These are phyloP conservation scores for Collichthys lucidus DNA, from an alignment of 2,113 vertebrate species.

Conservation along the genomic window DNA sequence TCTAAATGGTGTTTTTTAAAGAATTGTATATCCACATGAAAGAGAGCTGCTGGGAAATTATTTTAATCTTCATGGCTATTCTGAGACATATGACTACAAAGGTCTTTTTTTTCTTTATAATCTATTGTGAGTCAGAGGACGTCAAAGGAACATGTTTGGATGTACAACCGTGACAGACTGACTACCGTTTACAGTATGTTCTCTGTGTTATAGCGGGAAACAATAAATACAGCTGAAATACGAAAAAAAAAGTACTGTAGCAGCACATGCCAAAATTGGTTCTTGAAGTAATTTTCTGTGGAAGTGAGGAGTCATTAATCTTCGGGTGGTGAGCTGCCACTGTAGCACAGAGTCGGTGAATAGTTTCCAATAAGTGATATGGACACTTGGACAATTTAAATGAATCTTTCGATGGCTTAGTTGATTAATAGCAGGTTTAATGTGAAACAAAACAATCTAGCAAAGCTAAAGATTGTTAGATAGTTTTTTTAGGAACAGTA, in stretches of 20 bases:
- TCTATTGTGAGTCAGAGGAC: not conserved
- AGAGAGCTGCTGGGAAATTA: not conserved
- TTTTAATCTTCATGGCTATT: not conserved
- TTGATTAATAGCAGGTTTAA: not conserved
- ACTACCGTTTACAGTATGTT: not conserved
- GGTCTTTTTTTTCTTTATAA: not conserved
- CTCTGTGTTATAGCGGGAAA: not conserved
- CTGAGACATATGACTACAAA: not conserved
- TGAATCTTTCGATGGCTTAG: not conserved
- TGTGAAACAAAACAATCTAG: not conserved
- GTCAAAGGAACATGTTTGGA: not conserved
- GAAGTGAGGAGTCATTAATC: slow-evolving; percentile 21
- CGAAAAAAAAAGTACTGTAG: not conserved
- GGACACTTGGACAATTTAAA: not conserved
- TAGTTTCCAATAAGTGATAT: not conserved
- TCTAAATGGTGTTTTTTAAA: not conserved
- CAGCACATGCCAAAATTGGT: slow-evolving; percentile 26
- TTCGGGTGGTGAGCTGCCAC: not conserved
- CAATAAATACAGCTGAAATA: slow-evolving; percentile 12
- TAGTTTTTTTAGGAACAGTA: not conserved
- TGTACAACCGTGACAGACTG: not conserved
- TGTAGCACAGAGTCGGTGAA: not conserved
- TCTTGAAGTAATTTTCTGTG: slow-evolving; percentile 19
- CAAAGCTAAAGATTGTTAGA: not conserved
- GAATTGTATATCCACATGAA: not conserved